Percentiles rank a stretch among this genome's conserved stretches.
Evolutionary conservation across 2,888 invertebrate genomes (phyloP).

Genomic region (Maniola hyperantus): DNA sequence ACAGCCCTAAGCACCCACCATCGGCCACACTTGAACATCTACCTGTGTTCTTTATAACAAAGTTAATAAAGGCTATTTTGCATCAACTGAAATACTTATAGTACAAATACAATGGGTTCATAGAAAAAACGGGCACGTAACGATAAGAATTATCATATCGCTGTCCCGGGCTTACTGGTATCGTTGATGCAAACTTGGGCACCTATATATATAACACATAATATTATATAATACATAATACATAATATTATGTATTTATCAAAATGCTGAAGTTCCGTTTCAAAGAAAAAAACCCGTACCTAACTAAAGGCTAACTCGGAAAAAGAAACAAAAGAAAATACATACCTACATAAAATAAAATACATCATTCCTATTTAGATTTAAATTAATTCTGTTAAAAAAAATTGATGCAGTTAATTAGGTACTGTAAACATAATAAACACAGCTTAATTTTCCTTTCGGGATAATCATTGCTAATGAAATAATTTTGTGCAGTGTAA

Average conservation of each 20-base stretch:
- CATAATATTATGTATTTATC: neutral
- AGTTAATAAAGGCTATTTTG: slow-evolving; percentile 24
- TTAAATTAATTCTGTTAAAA: too few relatives aligned
- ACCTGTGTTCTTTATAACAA: slow-evolving; percentile 24
- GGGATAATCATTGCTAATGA: too few relatives aligned
- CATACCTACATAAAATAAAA: too few relatives aligned
- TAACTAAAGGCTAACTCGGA: too few relatives aligned
- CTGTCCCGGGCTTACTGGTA: slow-evolving; percentile 49
- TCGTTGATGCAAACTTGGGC: slow-evolving; percentile 39
- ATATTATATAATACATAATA: too few relatives aligned
- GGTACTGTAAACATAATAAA: too few relatives aligned
- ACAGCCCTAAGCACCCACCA: slow-evolving; percentile 56
- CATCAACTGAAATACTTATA: slow-evolving; percentile 21
- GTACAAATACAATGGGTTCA: slow-evolving; percentile 44
- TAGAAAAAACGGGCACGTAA: slow-evolving; percentile 59
- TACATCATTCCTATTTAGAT: too few relatives aligned
- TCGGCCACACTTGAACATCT: slow-evolving; percentile 37
- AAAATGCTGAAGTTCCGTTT: neutral
- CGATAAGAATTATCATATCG: slow-evolving; percentile 68
- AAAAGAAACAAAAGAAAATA: neutral
- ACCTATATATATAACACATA: slow-evolving; percentile 11
- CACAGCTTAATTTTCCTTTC: too few relatives aligned
- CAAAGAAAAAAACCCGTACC: neutral
- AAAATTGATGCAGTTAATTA: too few relatives aligned
- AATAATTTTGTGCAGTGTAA: too few relatives aligned